These are phyloP conservation scores for Ptychodera flava DNA, from an alignment of 35 echinoderm and acorn worm species.

Conservation along the genomic window DNA sequence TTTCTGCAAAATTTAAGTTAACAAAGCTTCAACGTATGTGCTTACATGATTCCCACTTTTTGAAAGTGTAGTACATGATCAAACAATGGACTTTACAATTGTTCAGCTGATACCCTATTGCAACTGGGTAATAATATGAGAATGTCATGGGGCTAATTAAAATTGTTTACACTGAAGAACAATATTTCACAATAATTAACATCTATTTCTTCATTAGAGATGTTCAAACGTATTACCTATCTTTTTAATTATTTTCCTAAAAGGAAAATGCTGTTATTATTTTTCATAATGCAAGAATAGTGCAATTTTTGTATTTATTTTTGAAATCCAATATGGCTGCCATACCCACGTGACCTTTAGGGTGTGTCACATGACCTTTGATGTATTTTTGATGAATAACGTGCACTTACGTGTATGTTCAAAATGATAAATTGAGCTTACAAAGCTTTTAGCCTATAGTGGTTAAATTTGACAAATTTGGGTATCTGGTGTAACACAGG, in stretches of 20 bases:
- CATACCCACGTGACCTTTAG: not conserved
- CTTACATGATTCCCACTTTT: too few species aligned
- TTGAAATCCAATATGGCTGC: not conserved
- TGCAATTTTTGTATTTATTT: not conserved
- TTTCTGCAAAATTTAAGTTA: too few species aligned
- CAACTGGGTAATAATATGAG: not conserved
- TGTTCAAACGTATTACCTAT: not conserved
- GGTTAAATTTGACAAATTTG: too few species aligned
- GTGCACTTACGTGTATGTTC: too few species aligned
- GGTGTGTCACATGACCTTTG: too few species aligned
- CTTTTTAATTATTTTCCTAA: not conserved
- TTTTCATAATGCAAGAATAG: not conserved
- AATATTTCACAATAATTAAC: not conserved
- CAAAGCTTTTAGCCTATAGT: too few species aligned
- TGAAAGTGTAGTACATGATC: too few species aligned
- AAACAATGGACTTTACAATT: not conserved
- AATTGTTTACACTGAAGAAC: not conserved
- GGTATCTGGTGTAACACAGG: too few species aligned
- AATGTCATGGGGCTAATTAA: not conserved
- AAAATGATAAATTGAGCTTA: too few species aligned
- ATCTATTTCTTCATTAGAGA: not conserved
- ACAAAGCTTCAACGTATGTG: too few species aligned
- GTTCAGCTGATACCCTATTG: not conserved
- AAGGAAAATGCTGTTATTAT: not conserved
- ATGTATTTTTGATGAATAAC: too few species aligned